phyloP scores from a whole-genome alignment of 1,140 invertebrate genomes.

The Papilio helenus region DNA sequence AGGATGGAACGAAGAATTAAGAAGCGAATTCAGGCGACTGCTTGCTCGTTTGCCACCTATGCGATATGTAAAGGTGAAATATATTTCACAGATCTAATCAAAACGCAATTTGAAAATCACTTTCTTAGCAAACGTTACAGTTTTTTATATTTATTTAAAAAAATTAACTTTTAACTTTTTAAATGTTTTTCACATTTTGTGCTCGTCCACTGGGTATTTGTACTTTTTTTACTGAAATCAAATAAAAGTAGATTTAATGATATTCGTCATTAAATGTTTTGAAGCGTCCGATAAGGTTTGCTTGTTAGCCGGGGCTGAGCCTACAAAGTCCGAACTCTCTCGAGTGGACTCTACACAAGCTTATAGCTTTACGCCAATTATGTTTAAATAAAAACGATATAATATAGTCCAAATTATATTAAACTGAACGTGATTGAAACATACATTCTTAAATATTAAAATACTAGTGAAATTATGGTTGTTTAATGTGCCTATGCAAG shows the following conservation, averaged over 20 bases:
- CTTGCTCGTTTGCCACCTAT: too few relatives aligned
- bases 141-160: too few relatives aligned
- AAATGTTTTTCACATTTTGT: too few relatives aligned
- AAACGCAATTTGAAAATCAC: background rate
- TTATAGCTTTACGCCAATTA: background rate
- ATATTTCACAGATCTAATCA: background rate
- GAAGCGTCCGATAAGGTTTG: background rate
- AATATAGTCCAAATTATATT: background rate
- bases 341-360: background rate
- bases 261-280: conserved; percentile 10
- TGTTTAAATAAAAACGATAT: background rate
- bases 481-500: too few relatives aligned
- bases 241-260: background rate
- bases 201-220: background rate
- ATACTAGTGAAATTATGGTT: too few relatives aligned
- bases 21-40: too few relatives aligned
- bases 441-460: too few relatives aligned
- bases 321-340: background rate
- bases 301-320: background rate
- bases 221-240: background rate
- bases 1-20: too few relatives aligned
- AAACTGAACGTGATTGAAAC: background rate
- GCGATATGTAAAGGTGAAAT: background rate
- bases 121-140: background rate
- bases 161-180: too few relatives aligned